Evolutionary conservation across 2,113 vertebrate species (phyloP).

Genomic region (Burhinus oedicnemus): DNA sequence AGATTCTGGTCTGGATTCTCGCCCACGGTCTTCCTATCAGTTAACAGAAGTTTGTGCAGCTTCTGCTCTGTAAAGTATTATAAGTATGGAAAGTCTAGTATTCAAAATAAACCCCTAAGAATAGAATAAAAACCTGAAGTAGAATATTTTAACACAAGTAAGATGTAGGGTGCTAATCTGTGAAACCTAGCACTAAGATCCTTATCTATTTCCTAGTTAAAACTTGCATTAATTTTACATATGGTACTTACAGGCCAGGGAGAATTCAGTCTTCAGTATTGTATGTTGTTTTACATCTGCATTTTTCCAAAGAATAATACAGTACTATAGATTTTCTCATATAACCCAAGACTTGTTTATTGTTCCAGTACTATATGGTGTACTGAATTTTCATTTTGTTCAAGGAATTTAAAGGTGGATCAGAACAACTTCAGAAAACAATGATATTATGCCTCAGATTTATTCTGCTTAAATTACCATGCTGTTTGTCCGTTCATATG

Average conservation of each 20-base stretch:
- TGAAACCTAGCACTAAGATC: background rate
- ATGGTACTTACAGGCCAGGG: background rate
- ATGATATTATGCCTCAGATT: background rate
- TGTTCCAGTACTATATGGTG: background rate
- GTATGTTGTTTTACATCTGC: background rate
- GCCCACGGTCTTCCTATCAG: background rate
- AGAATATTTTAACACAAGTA: background rate
- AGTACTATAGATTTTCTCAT: background rate
- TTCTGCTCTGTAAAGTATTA: background rate
- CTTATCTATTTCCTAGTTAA: background rate
- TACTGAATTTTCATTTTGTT: background rate
- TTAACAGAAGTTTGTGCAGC: background rate
- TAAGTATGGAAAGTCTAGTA: background rate
- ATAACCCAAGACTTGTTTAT: background rate
- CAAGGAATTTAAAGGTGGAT: background rate
- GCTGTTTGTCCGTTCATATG: background rate
- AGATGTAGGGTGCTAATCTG: background rate
- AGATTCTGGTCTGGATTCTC: background rate
- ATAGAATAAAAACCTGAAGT: background rate
- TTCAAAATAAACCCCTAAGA: background rate
- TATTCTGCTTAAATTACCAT: background rate
- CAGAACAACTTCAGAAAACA: background rate
- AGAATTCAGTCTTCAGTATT: background rate
- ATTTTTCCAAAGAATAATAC: background rate
- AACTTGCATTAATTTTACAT: background rate